Percentiles rank a stretch among this genome's conserved stretches.
These are phyloP conservation scores for Todiramphus chloris DNA, from an alignment of 2,113 vertebrate genomes.

Conservation along the genomic window DNA sequence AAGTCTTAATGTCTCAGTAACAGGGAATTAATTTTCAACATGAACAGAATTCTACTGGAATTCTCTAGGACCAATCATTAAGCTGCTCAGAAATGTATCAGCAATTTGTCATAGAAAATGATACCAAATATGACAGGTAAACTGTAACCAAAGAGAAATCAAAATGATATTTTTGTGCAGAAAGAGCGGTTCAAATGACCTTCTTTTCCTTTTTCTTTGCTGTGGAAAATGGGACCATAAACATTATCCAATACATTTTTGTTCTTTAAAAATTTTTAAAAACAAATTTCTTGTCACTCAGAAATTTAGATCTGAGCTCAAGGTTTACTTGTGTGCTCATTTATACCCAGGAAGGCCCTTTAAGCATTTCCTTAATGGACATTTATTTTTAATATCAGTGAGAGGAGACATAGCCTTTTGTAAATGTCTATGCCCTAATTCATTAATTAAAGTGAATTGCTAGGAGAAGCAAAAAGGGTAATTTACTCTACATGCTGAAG, in stretches of 20 bases:
- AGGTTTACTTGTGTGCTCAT: not conserved
- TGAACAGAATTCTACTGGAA: not conserved
- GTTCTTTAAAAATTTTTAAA: not conserved
- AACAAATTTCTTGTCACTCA: not conserved
- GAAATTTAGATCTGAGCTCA: not conserved
- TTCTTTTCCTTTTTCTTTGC: not conserved
- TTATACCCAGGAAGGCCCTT: not conserved
- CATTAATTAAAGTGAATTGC: not conserved
- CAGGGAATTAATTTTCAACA: not conserved
- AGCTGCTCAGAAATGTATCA: not conserved
- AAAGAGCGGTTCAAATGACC: not conserved
- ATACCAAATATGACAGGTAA: not conserved
- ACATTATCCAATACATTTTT: not conserved
- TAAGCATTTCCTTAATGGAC: not conserved
- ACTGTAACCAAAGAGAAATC: not conserved
- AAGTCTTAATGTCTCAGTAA: not conserved
- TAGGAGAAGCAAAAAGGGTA: not conserved
- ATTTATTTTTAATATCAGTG: not conserved
- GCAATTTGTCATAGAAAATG: not conserved
- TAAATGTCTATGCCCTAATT: not conserved
- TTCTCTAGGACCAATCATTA: not conserved
- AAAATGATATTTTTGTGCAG: not conserved
- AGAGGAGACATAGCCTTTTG: not conserved
- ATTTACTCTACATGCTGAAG: not conserved
- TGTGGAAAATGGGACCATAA: not conserved